Evolutionary conservation across 2,113 vertebrate genomes (phyloP), one percentile per base, ranked within the genome.

Genomic region (Engystomops pustulosus): DNA sequence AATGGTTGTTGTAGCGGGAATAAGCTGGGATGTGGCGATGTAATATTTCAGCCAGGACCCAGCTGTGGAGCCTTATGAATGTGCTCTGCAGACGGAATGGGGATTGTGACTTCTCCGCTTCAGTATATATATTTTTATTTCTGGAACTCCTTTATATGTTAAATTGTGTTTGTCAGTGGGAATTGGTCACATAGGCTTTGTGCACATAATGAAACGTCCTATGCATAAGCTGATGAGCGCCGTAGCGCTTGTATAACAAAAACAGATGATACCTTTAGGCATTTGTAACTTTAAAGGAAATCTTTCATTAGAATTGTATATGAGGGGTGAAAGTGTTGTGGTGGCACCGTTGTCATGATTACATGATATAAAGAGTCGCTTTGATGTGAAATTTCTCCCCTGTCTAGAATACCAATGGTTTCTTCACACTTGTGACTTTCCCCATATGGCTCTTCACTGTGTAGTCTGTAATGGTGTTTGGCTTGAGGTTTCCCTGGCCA

Each of bases 161-260:
- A 82, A 82, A 72, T 72, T 82, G 36, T 4, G 47, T 82, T 60
- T 82, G 67, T 82, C 80, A 58, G n/a, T 53, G 38, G 62, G 67
- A 70, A 81, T 81, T 67, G 62, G 62, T 69, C 79, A 79, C 58
- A 45, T 18, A 79, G 77, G 76, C 58, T 67, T 65, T 79, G 58
- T 18, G n/a, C 45, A 11, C 77, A 62, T 78, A 78, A 78, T 77
- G 74, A 77, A 58, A 60, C 60, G 53, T 41, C 51, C 75, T 23
- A 6, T 79, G 79, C n/a, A 8, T 0, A 55, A 65, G 68, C 62
- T 67, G 17, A 17, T 78, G 75, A 41, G 51, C 2, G n/a, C 32
- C 36, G 12, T n/a, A 3, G 53, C 34, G 51, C 75, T 58, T 60
- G 53, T 41, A 25, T 34, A 60, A 41, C 30, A 78, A 41, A 77